Base-by-base conservation (phyloP, 2,113 vertebrate species). In the Chloropsis cyanopogon region DNA sequence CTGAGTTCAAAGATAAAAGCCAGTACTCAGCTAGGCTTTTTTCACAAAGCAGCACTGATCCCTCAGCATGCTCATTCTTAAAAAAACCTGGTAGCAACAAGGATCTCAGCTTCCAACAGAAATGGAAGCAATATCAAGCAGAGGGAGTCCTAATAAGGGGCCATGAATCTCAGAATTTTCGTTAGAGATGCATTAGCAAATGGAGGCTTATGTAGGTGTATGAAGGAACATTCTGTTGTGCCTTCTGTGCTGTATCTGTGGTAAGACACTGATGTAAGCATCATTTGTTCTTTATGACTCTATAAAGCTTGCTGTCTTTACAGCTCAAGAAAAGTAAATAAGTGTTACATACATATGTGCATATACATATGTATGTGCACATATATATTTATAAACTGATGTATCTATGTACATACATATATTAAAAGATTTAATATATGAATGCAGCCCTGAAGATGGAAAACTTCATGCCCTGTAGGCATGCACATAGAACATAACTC, bases 251-350 rank as follows among this genome's bases (percentile, higher is more conserved):
- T 44, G 5, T 8, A 37, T 69, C 41, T 65, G 26, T 60, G 63
- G 13, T 29, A 72, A 66, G 28, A 60, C 16, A 86, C 15, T 1
- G 2, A 9, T 33, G 11, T 22, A 60, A 24, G 17, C 0, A 0
- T 29, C 61, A 61, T n/a, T 42, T 69, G 2, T 28, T 77, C 20
- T 69, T n/a, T 77, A 19, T 11, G 33, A 23, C 10, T 71, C 21
- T 56, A 7, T 2, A 64, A n/a, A n/a, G 35, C 10, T 76, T 68
- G 23, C 9, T 76, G 35, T 54, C 57, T 65, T 83, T n/a, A 31
- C 52, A 91, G 37, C 22, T 50, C 8, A 41, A 57, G 37, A 53
- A 72, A 18, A 86, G 64, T n/a, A 70, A 78, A 24, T 28, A 10
- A 50, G 14, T 16, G 15, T 25, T 52, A 16, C 10, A 20, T n/a